These are phyloP conservation scores for Oncorhynchus gorbuscha DNA, from an alignment of 2,113 vertebrate genomes.

Conservation along the genomic window DNA sequence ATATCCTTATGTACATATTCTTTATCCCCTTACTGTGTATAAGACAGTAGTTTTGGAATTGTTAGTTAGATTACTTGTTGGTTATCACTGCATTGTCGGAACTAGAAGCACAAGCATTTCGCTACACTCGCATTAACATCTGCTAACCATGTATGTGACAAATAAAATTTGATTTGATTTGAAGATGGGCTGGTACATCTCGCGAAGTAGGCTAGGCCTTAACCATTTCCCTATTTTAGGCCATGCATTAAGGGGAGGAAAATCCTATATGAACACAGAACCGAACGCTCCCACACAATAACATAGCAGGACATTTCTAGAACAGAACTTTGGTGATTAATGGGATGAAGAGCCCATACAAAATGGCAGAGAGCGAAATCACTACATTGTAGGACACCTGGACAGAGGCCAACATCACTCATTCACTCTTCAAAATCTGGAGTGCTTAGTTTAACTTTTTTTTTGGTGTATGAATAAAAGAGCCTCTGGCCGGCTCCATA, in stretches of 20 bases:
- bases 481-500: conserved; percentile 21
- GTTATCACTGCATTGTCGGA: too few relatives aligned
- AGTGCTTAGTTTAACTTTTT: conserved; percentile 18
- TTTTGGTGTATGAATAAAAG: conserved; percentile 30
- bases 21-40: too few relatives aligned
- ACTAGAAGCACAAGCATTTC: too few relatives aligned
- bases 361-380: conserved; percentile 35
- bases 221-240: too few relatives aligned
- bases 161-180: too few relatives aligned
- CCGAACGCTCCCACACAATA: neutral
- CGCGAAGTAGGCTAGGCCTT: too few relatives aligned
- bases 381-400: conserved; percentile 37
- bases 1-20: too few relatives aligned
- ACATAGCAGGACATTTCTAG: conserved; percentile 17
- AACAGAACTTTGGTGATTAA: conserved; percentile 27
- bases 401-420: conserved; percentile 28
- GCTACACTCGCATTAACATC: too few relatives aligned
- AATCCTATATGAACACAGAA: neutral
- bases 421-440: conserved; percentile 18
- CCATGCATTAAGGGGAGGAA: neutral
- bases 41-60: too few relatives aligned
- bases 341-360: conserved; percentile 25
- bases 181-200: too few relatives aligned
- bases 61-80: too few relatives aligned
- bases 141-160: too few relatives aligned